These are phyloP conservation scores for Avahi laniger DNA, from an alignment of 2,797 vertebrate genomes.

Conservation along the genomic window DNA sequence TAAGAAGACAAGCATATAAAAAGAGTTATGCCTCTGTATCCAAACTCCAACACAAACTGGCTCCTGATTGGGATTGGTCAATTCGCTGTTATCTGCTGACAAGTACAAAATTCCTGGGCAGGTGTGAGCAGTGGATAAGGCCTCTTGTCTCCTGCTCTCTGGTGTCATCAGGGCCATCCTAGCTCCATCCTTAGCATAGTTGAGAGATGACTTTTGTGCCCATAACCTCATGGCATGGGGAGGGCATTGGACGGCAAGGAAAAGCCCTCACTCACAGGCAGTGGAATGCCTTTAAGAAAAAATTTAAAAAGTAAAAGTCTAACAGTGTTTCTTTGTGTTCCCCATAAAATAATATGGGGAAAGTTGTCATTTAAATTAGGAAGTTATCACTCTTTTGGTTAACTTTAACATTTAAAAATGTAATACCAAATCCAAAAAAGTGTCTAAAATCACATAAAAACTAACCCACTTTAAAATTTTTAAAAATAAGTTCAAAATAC, in stretches of 20 bases:
- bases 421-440: constrained; percentile 60
- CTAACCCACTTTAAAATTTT: constrained; percentile 22
- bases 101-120: constrained; percentile 8
- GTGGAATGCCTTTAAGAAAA: not conserved
- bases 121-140: fast-evolving
- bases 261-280: not conserved
- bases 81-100: not conserved
- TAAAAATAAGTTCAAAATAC: constrained; percentile 26
- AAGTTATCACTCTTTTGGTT: constrained; percentile 31
- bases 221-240: not conserved
- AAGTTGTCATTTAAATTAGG: not conserved
- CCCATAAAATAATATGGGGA: not conserved
- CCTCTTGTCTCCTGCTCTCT: fast-evolving
- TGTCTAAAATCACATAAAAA: constrained; percentile 56
- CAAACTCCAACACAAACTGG: not conserved
- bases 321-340: not conserved
- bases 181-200: fast-evolving
- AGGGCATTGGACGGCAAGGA: not conserved
- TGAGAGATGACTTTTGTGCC: constrained; percentile 3
- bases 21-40: not conserved
- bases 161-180: fast-evolving
- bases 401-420: constrained; percentile 58
- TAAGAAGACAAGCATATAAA: not conserved
- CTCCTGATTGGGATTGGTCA: not conserved
- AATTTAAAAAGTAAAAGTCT: constrained; percentile 33